Base-by-base conservation (phyloP, 2,888 invertebrate species). In the Platycheirus rosarum region DNA sequence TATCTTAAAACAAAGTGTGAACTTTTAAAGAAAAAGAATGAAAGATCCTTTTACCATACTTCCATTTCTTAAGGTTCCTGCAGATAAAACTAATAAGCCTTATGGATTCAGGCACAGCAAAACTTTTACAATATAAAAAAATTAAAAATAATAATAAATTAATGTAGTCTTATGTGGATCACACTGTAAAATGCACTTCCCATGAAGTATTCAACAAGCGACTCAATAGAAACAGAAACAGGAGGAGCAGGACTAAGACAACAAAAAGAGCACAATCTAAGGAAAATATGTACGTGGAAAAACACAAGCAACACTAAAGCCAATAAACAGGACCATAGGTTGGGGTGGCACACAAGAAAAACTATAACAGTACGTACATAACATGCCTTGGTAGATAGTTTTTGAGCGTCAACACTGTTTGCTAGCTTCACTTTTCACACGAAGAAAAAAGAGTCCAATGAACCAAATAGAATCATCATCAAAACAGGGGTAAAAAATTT, bases 171-270 rank as follows among this genome's bases (percentile, higher is more conserved):
- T n/a, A n/a, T n/a, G n/a, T n/a, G n/a, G n/a, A n/a, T n/a, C n/a
- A n/a, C n/a, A n/a, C n/a, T n/a, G n/a, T n/a, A n/a, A 26, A 5
- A 16, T 26, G 16, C n/a, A 29, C 46, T 32, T 35, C 20, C 69
- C 14, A 69, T 62, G 46, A 62, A 75, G 42, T 63, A 76, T 76
- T 76, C 75, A 76, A 76, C 62, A 76, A 76, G 75, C 69, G 70
- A 57, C 48, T 42, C 53, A 57, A 55, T 55, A 55, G 37, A 76
- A 55, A 48, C 51, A 49, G 42, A 66, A 20, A n/a, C n/a, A n/a
- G n/a, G n/a, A n/a, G n/a, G n/a, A n/a, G n/a, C n/a, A 26, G 18
- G 14, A 51, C 18, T 29, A 11, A 13, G 20, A 29, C 46, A 62
- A 14, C 1, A 55, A 18, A 14, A 68, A 20, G 26, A 42, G 40